Evolutionary conservation across 2,113 vertebrate genomes (phyloP), one percentile per base, ranked within the genome.

Genomic region (Lathamus discolor): DNA sequence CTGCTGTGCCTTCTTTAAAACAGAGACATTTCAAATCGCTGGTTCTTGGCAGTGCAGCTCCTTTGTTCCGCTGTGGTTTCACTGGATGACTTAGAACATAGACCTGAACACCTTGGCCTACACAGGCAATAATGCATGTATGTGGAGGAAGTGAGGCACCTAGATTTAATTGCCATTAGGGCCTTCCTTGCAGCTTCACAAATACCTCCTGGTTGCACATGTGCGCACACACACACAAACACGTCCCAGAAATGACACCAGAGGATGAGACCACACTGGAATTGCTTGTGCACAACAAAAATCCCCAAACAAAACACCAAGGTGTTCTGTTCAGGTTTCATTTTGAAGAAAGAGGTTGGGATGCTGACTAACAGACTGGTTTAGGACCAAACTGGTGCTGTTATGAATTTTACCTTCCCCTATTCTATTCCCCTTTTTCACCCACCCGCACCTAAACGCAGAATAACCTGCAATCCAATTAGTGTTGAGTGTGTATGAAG

Each of bases 381-480:
- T 93, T 66, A 86, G 76, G 82, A 88, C 69, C 76, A 87, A 92
- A 76, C 78, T 87, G 69, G 79, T 90, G 39, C 33, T 9, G 7
- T 63, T 48, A 74, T 29, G 28, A 33, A 25, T 86, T 86, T 82
- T 41, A 41, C 51, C n/a, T 61, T 92, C 54, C 57, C 35, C 43
- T 66, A 7, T 33, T 70, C 66, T 83, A 29, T 49, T 79, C 48
- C 31, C 19, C 77, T 28, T 44, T 88, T 69, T 70, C 78, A 46
- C 33, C 35, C 57, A 24, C 49, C 46, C 19, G 41, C 55, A 28
- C 35, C 24, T 44, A 93, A 95, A 91, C 11, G 39, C 69, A 86
- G 74, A 92, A 72, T 29, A 83, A 88, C 74, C 55, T 78, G 88
- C 83, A 91, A 91, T 94, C 85, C 79, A 97, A 96, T 97, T 95